A percentile compares a stretch with the other conserved stretches of the same genome.
phyloP scores from a whole-genome alignment of 2,888 invertebrate species.

The Enchytraeus crypticus region DNA sequence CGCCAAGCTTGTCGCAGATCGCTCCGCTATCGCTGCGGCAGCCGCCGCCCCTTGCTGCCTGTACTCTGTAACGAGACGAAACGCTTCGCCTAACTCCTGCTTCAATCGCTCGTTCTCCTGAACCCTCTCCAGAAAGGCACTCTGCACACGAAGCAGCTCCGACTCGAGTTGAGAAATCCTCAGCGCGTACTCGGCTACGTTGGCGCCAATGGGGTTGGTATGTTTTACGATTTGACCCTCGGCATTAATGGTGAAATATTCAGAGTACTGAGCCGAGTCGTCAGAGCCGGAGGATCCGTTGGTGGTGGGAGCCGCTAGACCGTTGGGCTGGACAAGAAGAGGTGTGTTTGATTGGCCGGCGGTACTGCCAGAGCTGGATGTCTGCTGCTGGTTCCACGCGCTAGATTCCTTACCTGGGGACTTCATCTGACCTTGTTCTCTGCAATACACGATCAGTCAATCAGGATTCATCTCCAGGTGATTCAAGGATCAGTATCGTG shows the following conservation, averaged over 20 bases:
- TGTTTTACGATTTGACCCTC: background rate
- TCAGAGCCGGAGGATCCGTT: background rate
- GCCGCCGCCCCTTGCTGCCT: conserved; percentile 12
- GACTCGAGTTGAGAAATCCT: conserved; percentile 19
- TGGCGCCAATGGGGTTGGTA: background rate
- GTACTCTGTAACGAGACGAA: conserved; percentile 23
- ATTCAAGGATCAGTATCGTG: too few species aligned
- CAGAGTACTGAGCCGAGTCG: background rate
- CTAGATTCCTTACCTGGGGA: too few species aligned
- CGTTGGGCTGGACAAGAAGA: background rate
- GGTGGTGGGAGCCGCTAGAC: background rate
- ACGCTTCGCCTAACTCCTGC: conserved; percentile 27
- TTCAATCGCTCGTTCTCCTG: conserved; percentile 27
- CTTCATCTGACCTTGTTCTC: too few species aligned
- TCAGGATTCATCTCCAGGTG: too few species aligned
- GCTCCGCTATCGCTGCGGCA: background rate
- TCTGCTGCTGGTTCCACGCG: too few species aligned
- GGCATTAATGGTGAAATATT: background rate
- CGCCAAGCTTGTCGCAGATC: background rate
- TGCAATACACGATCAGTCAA: too few species aligned
- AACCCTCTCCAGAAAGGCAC: conserved; percentile 28
- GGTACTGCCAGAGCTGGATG: too few species aligned
- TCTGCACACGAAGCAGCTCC: conserved; percentile 25
- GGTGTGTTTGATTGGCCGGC: too few species aligned
- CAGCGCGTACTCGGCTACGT: background rate